A percentile compares a stretch with the other conserved stretches of the same genome.
phyloP scores from a whole-genome alignment of 2,113 vertebrate species.

The Psilopogon haemacephalus region DNA sequence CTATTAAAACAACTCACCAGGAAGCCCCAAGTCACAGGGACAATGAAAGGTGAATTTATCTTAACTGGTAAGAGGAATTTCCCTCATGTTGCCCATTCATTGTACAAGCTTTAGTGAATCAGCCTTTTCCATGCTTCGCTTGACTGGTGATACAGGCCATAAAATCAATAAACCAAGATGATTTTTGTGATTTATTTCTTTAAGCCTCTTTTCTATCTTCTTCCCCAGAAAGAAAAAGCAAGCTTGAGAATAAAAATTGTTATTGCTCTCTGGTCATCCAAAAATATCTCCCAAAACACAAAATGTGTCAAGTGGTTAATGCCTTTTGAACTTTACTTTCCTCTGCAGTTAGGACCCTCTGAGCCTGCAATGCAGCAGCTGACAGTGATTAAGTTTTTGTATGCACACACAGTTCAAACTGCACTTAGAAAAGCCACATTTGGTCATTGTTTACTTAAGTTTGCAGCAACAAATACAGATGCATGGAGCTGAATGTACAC shows the following conservation, averaged over 20 bases:
- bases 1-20: not conserved
- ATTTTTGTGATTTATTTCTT: not conserved
- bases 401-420: conserved; percentile 36
- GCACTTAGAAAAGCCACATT: conserved; percentile 58
- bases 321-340: conserved; percentile 54
- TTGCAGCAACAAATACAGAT: conserved; percentile 67
- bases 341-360: not conserved
- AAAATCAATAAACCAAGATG: not conserved
- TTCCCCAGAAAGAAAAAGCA: not conserved
- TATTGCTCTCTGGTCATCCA: not conserved
- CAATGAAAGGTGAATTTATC: not conserved
- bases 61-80: not conserved
- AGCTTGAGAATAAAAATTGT: not conserved
- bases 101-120: not conserved
- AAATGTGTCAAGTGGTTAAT: conserved; percentile 13
- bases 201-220: not conserved
- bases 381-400: conserved; percentile 56
- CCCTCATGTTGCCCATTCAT: not conserved
- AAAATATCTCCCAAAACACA: conserved; percentile 26
- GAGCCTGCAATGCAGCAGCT: not conserved
- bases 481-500: conserved; percentile 47
- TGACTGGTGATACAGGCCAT: accelerated
- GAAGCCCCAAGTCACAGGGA: not conserved
- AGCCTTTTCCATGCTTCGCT: not conserved
- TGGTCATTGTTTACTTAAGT: conserved; percentile 70